Base-by-base conservation (phyloP, 64 coral and sea anemone genomes). In the Astreopora myriophthalma region DNA sequence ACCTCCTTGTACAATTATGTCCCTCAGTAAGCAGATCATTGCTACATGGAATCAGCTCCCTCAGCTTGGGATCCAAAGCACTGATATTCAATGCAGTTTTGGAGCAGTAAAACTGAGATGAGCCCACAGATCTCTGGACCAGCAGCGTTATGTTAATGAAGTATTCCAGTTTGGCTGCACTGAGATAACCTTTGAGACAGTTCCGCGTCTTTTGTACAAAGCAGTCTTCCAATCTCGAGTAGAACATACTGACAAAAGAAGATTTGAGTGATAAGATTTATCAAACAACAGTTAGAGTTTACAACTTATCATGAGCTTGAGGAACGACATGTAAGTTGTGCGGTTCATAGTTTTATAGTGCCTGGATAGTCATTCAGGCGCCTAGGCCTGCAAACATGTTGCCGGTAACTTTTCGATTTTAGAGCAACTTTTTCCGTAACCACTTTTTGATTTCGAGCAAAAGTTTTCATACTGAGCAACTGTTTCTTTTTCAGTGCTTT, bases 51-150 rank as follows among this genome's bases (percentile, higher is more conserved):
- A 81, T 61, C 0, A 61, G 77, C 51, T 10, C 19, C 25, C 77
- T 52, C 8, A 81, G 1, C 3, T 30, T 35, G 57, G 77, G 52
- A 37, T 81, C 77, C 77, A 81, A 61, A 8, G 77, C 49, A 19
- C 48, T 60, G 29, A 81, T 81, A 14, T 81, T 81, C 30, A 61
- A 19, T 1, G 77, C 6, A 34, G 17, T 81, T 10, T 81, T 81
- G 27, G 77, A 61, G 29, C 77, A 81, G 28, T 81, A 81, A 7
- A 48, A 81, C 77, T 81, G 77, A n/a, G 77, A 23, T 20, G 77
- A 30, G 6, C 77, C 77, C 27, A 35, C 11, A 14, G 19, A n/a
- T 19, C 20, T 81, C 23, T 61, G 52, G 52, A 81, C 5, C 77
- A 81, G 77, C 49, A 61, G 49, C 27, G 77, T 61, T 81, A 61